A percentile compares a stretch with the other conserved stretches of the same genome.
Evolutionary conservation across 2,113 vertebrate species (phyloP).

Genomic region (Hepsetus odoe): DNA sequence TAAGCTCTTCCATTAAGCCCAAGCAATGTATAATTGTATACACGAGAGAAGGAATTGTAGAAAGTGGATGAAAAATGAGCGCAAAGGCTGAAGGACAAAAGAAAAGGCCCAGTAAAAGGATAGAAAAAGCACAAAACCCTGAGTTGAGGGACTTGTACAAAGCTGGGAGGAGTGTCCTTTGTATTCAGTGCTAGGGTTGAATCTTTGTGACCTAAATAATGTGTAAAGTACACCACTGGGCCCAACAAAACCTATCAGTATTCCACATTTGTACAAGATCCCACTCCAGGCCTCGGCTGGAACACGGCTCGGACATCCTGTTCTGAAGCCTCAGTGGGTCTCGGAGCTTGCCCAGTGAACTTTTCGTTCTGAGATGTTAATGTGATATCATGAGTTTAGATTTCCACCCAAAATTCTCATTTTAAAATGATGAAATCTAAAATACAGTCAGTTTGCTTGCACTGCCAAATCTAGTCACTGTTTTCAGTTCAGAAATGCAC

Average conservation of each 20-base stretch:
- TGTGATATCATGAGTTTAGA: too few relatives aligned
- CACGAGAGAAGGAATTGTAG: too few relatives aligned
- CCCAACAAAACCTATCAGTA: slow-evolving; percentile 65
- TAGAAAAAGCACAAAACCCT: not conserved
- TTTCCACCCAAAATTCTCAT: too few relatives aligned
- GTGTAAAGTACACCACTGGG: slow-evolving; percentile 42
- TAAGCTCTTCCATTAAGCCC: too few relatives aligned
- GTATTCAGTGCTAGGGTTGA: not conserved
- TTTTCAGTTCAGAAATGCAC: too few relatives aligned
- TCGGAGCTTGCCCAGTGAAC: not conserved
- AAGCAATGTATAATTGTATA: too few relatives aligned
- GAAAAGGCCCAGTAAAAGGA: not conserved
- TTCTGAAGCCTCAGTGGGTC: not conserved
- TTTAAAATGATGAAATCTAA: too few relatives aligned
- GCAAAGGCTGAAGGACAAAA: not conserved
- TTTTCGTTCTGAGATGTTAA: too few relatives aligned
- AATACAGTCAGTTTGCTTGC: too few relatives aligned
- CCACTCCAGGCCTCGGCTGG: slow-evolving; percentile 7
- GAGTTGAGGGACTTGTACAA: not conserved
- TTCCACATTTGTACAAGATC: slow-evolving; percentile 50
- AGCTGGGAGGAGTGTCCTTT: not conserved
- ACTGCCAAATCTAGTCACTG: too few relatives aligned
- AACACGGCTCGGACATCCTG: not conserved
- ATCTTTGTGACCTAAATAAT: slow-evolving; percentile 46
- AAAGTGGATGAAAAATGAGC: not conserved